phyloP scores from a whole-genome alignment of 92 coral and sea anemone genomes.

The Diadumene lineata region DNA sequence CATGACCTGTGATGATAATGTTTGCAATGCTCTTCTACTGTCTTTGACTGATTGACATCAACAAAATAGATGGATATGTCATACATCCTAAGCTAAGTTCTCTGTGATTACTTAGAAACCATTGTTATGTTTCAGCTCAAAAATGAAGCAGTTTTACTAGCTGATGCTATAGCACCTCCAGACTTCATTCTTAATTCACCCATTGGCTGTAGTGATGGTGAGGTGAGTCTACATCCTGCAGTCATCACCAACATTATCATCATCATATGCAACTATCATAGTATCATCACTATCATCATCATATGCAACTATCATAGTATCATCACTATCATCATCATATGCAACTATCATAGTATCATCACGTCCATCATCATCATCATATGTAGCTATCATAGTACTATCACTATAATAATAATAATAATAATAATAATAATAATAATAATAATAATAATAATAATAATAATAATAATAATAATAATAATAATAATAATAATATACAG shows the following conservation, averaged over 20 bases:
- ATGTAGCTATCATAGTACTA: too few relatives aligned
- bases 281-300: background rate
- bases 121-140: constrained; percentile 90
- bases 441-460: too few relatives aligned
- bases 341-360: background rate
- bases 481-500: too few relatives aligned
- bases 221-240: constrained; percentile 45
- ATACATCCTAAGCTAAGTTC: too few relatives aligned
- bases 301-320: background rate
- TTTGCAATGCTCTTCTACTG: too few relatives aligned
- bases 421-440: too few relatives aligned
- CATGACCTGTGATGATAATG: too few relatives aligned
- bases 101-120: too few relatives aligned
- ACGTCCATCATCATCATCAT: background rate
- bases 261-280: background rate
- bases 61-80: too few relatives aligned
- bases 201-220: constrained; percentile 91
- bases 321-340: background rate
- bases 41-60: too few relatives aligned
- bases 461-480: too few relatives aligned
- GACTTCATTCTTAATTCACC: constrained; percentile 96
- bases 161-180: constrained; percentile 94
- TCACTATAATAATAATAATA: background rate
- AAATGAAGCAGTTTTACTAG: constrained; percentile 82
- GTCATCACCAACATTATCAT: background rate